phyloP scores from a whole-genome alignment of 1,140 invertebrate species.

The Eriocheir sinensis region DNA sequence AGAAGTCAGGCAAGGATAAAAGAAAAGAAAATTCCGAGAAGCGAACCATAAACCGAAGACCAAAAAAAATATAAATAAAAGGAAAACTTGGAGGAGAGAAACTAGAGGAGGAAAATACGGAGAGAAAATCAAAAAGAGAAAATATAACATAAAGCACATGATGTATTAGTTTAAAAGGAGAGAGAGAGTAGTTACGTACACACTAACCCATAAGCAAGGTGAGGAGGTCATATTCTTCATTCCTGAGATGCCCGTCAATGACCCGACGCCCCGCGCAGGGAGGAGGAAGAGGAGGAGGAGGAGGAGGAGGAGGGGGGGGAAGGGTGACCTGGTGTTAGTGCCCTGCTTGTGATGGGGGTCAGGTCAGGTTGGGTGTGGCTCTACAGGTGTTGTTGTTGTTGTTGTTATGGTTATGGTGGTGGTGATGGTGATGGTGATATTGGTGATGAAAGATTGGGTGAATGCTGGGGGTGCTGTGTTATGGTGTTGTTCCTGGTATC shows the following conservation, averaged over 20 bases:
- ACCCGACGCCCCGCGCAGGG: background rate
- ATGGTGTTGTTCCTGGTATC: too few relatives aligned
- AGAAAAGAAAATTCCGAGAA: too few relatives aligned
- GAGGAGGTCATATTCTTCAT: constrained; percentile 15
- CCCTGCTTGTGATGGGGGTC: background rate
- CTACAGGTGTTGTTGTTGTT: background rate
- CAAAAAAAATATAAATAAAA: background rate
- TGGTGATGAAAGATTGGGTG: too few relatives aligned
- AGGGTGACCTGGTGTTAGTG: background rate
- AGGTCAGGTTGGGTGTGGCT: constrained; percentile 5
- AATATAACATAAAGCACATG: background rate
- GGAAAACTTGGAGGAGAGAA: too few relatives aligned
- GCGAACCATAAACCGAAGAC: background rate
- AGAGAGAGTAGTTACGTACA: too few relatives aligned
- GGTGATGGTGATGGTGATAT: too few relatives aligned
- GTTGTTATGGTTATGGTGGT: background rate
- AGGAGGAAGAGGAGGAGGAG: too few relatives aligned
- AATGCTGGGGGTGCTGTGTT: too few relatives aligned
- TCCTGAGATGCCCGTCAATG: background rate
- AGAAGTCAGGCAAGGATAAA: background rate
- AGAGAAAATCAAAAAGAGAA: too few relatives aligned
- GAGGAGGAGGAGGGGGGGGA: too few relatives aligned
- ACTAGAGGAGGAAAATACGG: too few relatives aligned
- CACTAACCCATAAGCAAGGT: too few relatives aligned
- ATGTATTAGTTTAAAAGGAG: background rate